A percentile compares a stretch with the other conserved stretches of the same genome.
These are phyloP conservation scores for human DNA, from an alignment of 2,113 vertebrate genomes.

Conservation along the genomic window DNA sequence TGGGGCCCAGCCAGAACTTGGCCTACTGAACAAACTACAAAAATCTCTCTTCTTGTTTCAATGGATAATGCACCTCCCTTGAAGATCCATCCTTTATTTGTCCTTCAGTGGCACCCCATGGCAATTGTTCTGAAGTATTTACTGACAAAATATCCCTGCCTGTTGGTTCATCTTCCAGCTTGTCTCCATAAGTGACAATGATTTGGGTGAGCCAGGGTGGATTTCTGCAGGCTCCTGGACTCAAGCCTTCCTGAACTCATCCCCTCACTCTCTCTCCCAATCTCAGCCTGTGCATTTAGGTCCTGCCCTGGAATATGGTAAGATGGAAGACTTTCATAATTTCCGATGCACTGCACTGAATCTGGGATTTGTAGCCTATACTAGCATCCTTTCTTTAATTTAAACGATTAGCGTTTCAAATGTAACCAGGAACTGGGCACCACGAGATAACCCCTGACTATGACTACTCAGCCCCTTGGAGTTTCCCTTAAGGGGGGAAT, in stretches of 20 bases:
- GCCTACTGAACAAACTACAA: background rate
- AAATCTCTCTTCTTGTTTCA: background rate
- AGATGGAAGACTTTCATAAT: too few species aligned
- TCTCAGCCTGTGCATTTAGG: background rate
- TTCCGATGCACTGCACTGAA: background rate
- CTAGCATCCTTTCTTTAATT: background rate
- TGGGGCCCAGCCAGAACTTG: background rate
- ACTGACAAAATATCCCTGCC: background rate
- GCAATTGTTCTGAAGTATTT: background rate
- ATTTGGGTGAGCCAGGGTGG: background rate
- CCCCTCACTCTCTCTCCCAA: background rate
- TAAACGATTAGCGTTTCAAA: background rate
- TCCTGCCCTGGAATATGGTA: background rate
- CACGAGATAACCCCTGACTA: background rate
- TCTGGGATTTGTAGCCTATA: too few species aligned
- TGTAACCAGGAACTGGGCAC: background rate
- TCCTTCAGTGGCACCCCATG: background rate
- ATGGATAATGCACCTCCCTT: background rate
- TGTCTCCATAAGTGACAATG: background rate
- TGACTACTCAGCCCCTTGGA: background rate
- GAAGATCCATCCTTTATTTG: background rate
- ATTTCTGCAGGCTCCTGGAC: background rate
- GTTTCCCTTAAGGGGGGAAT: background rate
- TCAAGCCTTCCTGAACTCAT: background rate
- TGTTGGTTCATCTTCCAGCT: background rate